Base-by-base conservation (phyloP, 2,797 vertebrate species). In the Lagocephalus sceleratus region DNA sequence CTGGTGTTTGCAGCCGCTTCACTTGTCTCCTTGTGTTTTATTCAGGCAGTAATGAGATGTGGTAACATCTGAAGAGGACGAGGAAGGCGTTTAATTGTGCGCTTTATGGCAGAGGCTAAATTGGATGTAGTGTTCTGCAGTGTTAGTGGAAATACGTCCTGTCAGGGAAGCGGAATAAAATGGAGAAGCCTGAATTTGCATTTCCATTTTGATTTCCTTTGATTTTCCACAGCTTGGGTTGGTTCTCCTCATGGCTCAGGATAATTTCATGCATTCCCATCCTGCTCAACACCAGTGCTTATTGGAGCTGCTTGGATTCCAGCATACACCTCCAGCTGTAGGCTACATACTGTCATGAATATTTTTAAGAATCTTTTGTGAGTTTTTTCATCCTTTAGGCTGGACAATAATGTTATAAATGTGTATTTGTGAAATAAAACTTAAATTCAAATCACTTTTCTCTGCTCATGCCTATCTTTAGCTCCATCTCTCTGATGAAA, bases 201-300 rank as follows among this genome's bases (percentile, higher is more conserved):
- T 81, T 81, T 73, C 35, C 68, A 81, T 81, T 82, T 78, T 54
- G 58, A 78, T 78, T 79, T 57, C 66, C 58, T 68, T 32, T 60
- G 58, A 76, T 79, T 83, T 47, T 69, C 60, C 64, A 72, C 73
- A 74, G 54, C 55, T 47, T 17, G 46, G 63, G 53, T 66, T 56
- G 5, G 40, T 68, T 76, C 51, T 68, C 39, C 60, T 57, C 21
- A 23, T 49, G 58, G 42, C 58, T 66, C 56, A 6, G 60, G 65
- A 75, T 61, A 6, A 82, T 82, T 81, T 79, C 73, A 81, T 67
- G 71, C 65, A 42, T 57, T 21, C 50, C 53, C 49, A 15, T 74
- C 63, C 60, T 39, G 63, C 39, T 26, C 35, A 57, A 63, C 50
- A 5, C n/a, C 57, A 8, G 25, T 35, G 29, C 6, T 5, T 49